Percentiles rank a stretch among this genome's conserved stretches.
Conservation (phyloP, 2,113 vertebrate species). For the Thinocorus orbignyianus region DNA sequence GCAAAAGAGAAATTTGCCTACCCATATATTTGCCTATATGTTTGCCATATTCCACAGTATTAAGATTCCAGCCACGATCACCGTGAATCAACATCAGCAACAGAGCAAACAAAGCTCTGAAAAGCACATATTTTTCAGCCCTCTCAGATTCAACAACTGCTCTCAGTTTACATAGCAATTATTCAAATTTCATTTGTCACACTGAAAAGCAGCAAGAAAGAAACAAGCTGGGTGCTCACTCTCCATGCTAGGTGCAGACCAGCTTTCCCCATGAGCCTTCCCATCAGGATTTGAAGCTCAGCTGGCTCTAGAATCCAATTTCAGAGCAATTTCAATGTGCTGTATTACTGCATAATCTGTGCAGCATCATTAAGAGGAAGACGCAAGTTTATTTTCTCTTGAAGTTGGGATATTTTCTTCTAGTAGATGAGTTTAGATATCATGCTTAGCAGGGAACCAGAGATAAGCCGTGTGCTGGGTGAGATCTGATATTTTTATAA, state of each 20-base stretch:
- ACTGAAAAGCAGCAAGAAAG: not conserved
- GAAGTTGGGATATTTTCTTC: not conserved
- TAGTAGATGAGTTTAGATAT: not conserved
- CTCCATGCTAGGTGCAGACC: not conserved
- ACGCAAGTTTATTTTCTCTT: not conserved
- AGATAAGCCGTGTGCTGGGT: not conserved
- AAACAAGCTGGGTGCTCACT: not conserved
- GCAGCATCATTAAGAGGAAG: not conserved
- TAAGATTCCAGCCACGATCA: not conserved
- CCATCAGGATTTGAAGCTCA: not conserved
- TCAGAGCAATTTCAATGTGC: not conserved
- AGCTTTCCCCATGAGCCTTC: not conserved
- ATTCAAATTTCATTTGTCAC: conserved; percentile 25
- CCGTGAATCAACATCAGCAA: rapidly evolving
- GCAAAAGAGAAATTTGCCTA: not conserved
- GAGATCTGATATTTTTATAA: conserved; percentile 14
- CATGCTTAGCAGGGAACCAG: conserved; percentile 4
- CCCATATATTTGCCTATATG: too few relatives aligned
- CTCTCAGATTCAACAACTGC: not conserved
- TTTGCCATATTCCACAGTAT: rapidly evolving
- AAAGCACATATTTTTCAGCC: not conserved
- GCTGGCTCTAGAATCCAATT: not conserved
- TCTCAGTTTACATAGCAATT: conserved; percentile 47
- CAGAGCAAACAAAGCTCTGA: not conserved
- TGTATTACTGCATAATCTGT: not conserved